phyloP scores from a whole-genome alignment of 2,797 vertebrate genomes.

The Mallotus villosus region DNA sequence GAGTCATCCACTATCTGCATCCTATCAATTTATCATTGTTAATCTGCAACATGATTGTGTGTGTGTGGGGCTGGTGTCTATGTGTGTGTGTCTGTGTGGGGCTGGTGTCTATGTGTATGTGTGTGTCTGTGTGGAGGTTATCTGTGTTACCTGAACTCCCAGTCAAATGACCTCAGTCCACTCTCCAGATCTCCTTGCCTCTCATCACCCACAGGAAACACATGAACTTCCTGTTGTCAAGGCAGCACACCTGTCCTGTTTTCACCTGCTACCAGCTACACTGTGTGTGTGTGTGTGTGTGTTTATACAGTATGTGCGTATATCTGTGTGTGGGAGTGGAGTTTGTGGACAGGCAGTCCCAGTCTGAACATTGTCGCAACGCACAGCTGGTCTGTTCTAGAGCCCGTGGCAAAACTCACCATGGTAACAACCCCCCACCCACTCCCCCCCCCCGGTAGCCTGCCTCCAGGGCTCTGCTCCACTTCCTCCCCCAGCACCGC shows the following conservation, averaged over 20 bases:
- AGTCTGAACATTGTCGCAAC: not conserved
- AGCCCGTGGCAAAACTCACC: conserved; percentile 31
- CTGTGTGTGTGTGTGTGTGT: conserved; percentile 25
- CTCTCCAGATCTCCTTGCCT: not conserved
- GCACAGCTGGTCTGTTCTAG: conserved; percentile 18
- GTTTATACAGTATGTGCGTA: not conserved
- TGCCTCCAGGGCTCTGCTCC: not conserved
- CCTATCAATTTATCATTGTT: no score
- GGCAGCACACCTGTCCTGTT: conserved; percentile 7
- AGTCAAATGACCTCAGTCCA: no score
- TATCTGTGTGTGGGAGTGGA: conserved; percentile 24
- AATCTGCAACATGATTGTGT: not conserved
- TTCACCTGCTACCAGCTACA: not conserved
- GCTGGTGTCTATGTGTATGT: no score
- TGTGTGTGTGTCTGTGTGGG: no score
- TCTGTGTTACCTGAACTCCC: no score
- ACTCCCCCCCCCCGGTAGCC: not conserved
- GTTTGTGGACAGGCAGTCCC: not conserved
- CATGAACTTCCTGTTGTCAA: not conserved
- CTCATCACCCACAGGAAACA: not conserved
- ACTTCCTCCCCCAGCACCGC: no score
- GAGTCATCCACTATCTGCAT: not conserved
- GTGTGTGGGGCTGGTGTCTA: no score
- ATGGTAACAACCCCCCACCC: not conserved
- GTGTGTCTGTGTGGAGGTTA: no score